These are phyloP conservation scores for Heliornis fulica DNA, from an alignment of 2,113 vertebrate species.

Conservation along the genomic window DNA sequence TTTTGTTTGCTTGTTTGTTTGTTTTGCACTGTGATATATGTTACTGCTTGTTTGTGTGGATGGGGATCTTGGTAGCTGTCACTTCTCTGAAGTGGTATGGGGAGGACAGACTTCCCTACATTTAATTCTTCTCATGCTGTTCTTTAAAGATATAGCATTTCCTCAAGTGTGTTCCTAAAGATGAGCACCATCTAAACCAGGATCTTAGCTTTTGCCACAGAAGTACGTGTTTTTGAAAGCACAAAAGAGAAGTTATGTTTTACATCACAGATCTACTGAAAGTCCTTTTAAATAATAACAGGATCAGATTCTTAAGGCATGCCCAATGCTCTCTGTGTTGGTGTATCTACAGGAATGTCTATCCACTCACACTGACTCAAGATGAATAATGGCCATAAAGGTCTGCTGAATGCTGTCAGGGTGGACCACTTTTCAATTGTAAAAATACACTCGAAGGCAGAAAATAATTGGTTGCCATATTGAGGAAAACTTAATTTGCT, in stretches of 20 bases:
- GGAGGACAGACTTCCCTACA: neutral
- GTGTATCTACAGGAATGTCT: neutral
- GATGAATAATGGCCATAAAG: neutral
- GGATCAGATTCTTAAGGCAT: neutral
- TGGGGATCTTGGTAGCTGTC: neutral
- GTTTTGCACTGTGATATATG: neutral
- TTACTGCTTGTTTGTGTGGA: neutral
- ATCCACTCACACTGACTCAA: neutral
- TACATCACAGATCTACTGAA: neutral
- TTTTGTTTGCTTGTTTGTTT: no score
- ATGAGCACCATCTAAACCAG: neutral
- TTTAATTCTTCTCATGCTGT: neutral
- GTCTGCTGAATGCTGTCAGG: neutral
- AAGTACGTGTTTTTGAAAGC: neutral
- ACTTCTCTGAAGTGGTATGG: neutral
- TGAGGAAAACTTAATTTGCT: neutral
- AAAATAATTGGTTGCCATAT: neutral
- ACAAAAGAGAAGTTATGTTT: neutral
- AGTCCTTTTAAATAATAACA: neutral
- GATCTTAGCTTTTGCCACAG: neutral
- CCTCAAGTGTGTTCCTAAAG: neutral
- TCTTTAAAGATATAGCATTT: neutral
- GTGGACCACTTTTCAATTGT: neutral
- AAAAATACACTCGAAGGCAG: neutral
- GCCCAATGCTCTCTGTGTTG: no score